Evolutionary conservation across 35 echinoderm and acorn worm genomes (phyloP), one percentile per base, ranked within the genome.

Genomic region (Ophioderma brevispina): DNA sequence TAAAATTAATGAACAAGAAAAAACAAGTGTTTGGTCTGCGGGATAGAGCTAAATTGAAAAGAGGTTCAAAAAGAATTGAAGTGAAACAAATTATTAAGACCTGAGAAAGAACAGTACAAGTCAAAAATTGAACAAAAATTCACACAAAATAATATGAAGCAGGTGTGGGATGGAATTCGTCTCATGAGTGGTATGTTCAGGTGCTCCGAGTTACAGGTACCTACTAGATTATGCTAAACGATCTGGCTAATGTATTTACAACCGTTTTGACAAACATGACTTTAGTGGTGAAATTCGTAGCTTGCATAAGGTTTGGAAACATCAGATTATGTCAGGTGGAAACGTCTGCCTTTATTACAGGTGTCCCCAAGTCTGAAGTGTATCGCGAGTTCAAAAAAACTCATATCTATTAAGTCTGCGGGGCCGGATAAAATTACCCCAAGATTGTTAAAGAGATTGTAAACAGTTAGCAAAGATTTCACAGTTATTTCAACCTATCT

Each of bases 121-220:
- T n/a, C n/a, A 13, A 81, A 89, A 33, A 64, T 80, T 89, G 87
- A 81, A 80, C 37, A 40, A 32, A 39, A 80, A 34, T 80, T 89
- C 32, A 89, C 77, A 32, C 13, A 81, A 55, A 80, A 89, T 75
- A n/a, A 78, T 56, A 89, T 89, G 87, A 89, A 89, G 36, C 33
- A 28, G 18, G 78, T 81, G 31, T 89, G 77, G 87, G 39, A 89
- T 33, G 87, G 87, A 52, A 81, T 89, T 59, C 81, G 63, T n/a
- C 76, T 87, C 1, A 92, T 92, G 91, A 92, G 85, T 75, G 91
- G 84, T n/a, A 0, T 92, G 81, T 86, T 35, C 84, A 0, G 86
- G 64, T 49, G 41, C n/a, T 55, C 0, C 36, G 33, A 19, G 6
- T n/a, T 0, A 32, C 82, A 81, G 21, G 63, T 5, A 38, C 33